Evolutionary conservation across 2,113 vertebrate genomes (phyloP), one percentile per base, ranked within the genome.

Genomic region (Brachyhypopomus gauderio): DNA sequence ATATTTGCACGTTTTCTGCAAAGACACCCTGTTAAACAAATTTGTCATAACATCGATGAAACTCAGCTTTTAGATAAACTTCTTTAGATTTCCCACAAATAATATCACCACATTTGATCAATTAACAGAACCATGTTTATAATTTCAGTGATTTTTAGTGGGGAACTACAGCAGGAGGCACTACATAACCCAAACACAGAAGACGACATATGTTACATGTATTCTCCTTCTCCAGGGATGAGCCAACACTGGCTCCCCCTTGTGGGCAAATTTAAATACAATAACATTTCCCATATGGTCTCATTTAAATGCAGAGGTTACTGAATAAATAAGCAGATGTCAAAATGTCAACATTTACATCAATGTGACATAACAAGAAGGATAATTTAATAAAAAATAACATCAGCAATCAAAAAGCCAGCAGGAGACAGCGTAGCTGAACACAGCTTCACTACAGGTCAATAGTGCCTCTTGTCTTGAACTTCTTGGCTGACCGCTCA

Each of bases 401-500:
- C 19, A 67, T 23, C 19, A 11, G 55, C 5, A 3, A 25, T 23
- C 41, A 41, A n/a, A 70, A 14, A 38, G 17, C 1, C 16, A 79
- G 72, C 0, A 4, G 8, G 12, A 60, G 27, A 1, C 36, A 22
- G 2, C 2, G 23, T 41, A 0, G 27, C 6, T 27, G 55, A 60
- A n/a, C 16, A 66, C 6, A 69, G 22, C 62, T 27, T 56, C 17
- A 70, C 95, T 89, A 99, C 14, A 99, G 85, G 91, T 99, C 98
- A 38, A 98, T 94, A 16, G 88, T 95, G 79, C 97, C 96, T 88
- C 89, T 96, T 3, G 92, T 83, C 91, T 99, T 99, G 86, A 98
- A 99, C 79, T 98, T 98, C 83, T 96, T 98, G 5, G 95, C 96
- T 0, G 97, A 97, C 38, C 97, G 90, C 75, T 98, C 97, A 7